Conservation (phyloP, 2,113 vertebrate genomes). For the Leiothrix lutea region DNA sequence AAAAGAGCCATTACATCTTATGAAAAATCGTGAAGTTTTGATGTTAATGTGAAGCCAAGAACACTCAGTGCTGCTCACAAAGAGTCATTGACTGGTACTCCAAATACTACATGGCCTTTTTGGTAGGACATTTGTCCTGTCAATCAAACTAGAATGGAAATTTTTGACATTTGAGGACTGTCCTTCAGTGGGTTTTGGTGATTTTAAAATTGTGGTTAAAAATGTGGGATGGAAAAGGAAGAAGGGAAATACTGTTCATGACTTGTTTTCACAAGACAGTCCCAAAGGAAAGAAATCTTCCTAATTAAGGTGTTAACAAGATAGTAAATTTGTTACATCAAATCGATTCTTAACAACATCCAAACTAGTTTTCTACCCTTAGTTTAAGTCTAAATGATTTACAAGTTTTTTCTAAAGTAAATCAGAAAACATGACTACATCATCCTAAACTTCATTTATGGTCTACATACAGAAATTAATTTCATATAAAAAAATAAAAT, state of each 20-base stretch:
- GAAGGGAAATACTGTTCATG: background rate
- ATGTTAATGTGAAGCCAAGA: background rate
- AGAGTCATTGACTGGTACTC: background rate
- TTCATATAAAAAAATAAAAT: background rate
- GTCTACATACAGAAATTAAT: background rate
- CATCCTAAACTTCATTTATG: background rate
- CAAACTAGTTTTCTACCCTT: background rate
- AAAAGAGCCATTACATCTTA: background rate
- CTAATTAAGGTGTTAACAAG: background rate
- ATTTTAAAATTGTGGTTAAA: background rate
- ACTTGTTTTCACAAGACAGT: background rate
- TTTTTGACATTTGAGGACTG: background rate
- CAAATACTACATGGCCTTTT: background rate
- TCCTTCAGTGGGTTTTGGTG: background rate
- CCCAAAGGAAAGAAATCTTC: background rate
- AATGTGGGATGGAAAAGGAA: background rate
- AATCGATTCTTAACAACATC: background rate
- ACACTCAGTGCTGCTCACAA: background rate
- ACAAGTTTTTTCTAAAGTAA: background rate
- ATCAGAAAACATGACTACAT: background rate
- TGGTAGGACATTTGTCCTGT: background rate
- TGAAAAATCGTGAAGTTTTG: background rate
- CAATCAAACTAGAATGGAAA: background rate
- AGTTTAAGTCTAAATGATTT: background rate
- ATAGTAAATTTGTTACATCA: background rate